phyloP scores from a whole-genome alignment of 53 echinoderm and acorn worm genomes.

The Crossaster papposus region DNA sequence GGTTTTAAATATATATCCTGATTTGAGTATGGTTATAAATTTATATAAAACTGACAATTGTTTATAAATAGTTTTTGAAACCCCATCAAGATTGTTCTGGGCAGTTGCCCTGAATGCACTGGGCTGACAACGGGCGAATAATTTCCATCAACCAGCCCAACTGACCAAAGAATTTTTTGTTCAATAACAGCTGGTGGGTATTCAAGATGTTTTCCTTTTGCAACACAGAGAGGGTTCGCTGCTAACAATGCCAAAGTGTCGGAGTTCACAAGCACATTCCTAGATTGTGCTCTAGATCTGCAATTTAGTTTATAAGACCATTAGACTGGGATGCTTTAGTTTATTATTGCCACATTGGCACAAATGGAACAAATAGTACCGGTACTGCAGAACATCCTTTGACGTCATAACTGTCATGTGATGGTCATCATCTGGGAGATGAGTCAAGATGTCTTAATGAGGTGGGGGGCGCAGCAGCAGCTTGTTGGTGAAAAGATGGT shows the following conservation, averaged over 20 bases:
- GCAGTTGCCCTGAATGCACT: neutral
- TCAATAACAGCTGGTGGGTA: neutral
- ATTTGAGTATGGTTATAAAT: neutral
- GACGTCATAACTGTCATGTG: conserved; percentile 16
- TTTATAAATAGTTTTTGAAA: neutral
- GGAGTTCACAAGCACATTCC: neutral
- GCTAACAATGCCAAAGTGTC: neutral
- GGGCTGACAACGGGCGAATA: neutral
- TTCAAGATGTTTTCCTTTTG: neutral
- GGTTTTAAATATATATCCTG: too few species aligned
- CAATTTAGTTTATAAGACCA: too few species aligned
- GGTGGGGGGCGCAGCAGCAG: neutral
- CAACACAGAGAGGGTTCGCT: neutral
- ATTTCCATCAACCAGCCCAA: neutral
- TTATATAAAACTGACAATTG: neutral
- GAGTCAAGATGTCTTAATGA: neutral
- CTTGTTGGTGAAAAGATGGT: neutral
- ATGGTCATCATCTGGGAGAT: neutral
- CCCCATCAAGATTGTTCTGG: neutral
- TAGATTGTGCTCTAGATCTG: neutral
- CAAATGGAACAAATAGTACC: neutral
- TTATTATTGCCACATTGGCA: conserved; percentile 5
- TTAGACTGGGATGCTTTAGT: too few species aligned
- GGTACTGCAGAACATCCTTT: neutral
- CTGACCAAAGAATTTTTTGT: neutral